Base-by-base conservation (phyloP, 1,140 invertebrate genomes). In the Gryon sp. region DNA sequence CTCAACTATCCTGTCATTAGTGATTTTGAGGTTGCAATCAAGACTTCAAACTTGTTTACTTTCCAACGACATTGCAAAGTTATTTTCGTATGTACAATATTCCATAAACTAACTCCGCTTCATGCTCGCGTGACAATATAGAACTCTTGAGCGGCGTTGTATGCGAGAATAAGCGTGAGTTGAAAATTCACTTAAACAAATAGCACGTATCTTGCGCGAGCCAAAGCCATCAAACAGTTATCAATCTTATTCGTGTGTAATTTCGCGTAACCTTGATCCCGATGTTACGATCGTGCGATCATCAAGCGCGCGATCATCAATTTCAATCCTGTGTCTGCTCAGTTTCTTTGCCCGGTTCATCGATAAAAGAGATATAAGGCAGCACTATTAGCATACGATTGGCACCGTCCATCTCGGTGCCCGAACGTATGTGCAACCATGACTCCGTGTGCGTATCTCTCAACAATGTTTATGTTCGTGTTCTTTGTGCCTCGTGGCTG, bases 331-430 rank as follows among this genome's bases (percentile, higher is more conserved):
- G 68, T 62, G 77, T 79, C 57, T 65, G 69, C 59, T 73, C n/a
- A 79, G 63, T 79, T 69, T 68, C 79, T 78, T 83, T 55, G 57
- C 65, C 40, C 53, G 46, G 48, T 43, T 63, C 50, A 55, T 53
- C 68, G 65, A 77, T 84, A 85, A 86, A 83, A 79, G 81, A 84
- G 78, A 82, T 79, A 85, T 82, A 82, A 86, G 69, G 73, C 63
- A 65, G 76, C 80, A 86, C 79, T 84, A 88, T 88, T 87, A 88
- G 84, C 84, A 87, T 87, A 87, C 85, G 85, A 88, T 88, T 88
- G 86, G 86, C 86, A 87, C 85, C 85, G 86, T 87, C 82, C 82
- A 85, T 88, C 86, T 86, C 80, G 82, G 84, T 83, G 79, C 76
- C 66, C 80, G 69, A 55, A 28, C 74, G 65, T 59, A 41, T 28